A percentile compares a stretch with the other conserved stretches of the same genome.
Evolutionary conservation across 1,140 invertebrate species (phyloP).

Genomic region (Thaumatotibia leucotreta): DNA sequence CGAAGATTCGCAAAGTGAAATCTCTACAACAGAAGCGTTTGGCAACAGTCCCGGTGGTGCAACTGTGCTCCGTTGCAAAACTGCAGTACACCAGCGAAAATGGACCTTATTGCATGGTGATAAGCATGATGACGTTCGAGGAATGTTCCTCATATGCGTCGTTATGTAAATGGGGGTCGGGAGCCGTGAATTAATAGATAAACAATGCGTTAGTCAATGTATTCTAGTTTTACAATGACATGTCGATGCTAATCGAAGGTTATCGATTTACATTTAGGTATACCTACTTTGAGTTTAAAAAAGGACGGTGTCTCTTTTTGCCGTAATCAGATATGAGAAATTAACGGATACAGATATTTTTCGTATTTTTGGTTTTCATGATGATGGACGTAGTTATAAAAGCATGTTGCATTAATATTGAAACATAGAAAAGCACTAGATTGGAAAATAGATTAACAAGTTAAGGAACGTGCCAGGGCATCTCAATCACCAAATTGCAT

Average conservation of each 20-base stretch:
- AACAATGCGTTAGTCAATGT: background rate
- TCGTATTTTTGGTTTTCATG: too few relatives aligned
- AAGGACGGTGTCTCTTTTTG: too few relatives aligned
- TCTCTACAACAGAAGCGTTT: slow-evolving; percentile 16
- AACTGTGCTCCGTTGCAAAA: slow-evolving; percentile 15
- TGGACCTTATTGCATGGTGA: background rate
- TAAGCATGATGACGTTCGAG: background rate
- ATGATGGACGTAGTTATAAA: too few relatives aligned
- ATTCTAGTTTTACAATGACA: background rate
- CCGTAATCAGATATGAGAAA: too few relatives aligned
- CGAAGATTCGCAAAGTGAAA: slow-evolving; percentile 12
- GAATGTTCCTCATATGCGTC: background rate
- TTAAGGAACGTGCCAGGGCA: too few relatives aligned
- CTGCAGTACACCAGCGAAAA: background rate
- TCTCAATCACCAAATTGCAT: too few relatives aligned
- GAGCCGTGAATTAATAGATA: background rate
- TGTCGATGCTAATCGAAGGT: background rate
- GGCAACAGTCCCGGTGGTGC: slow-evolving; percentile 17
- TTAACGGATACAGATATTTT: too few relatives aligned
- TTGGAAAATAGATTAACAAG: too few relatives aligned
- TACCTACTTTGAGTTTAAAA: background rate
- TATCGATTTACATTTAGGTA: background rate
- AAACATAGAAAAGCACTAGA: too few relatives aligned
- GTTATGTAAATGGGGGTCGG: background rate
- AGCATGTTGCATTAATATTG: too few relatives aligned